Base-by-base conservation (phyloP, 1,140 invertebrate species). In the Cydia strobilella region DNA sequence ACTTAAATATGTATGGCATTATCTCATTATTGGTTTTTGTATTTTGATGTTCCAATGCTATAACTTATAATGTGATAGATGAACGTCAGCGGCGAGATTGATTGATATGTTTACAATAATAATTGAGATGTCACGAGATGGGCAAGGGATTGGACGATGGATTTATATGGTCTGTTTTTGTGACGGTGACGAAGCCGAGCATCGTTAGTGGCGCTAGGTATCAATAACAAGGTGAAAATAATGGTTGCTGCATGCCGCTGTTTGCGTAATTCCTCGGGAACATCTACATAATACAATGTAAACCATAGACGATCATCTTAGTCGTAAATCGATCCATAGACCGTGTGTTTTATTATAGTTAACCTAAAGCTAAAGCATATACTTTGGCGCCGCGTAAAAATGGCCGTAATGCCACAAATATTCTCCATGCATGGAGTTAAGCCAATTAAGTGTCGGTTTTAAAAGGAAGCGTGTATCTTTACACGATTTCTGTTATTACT, bases 91-190 rank as follows among this genome's bases (percentile, higher is more conserved):
- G 69, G 63, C 66, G 65, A 80, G 82, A 89, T 85, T 86, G 87
- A 91, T 89, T 84, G 87, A 88, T 82, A 83, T 81, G 82, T 86
- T 85, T 81, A 82, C 75, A 77, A 74, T 76, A 82, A 81, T 87
- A 86, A 90, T 90, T 84, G 86, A 86, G 77, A 76, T 88, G 85
- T 89, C 86, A 89, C 85, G 88, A 85, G 77, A 82, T 69, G 72
- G 65, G 62, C 75, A 81, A 80, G 78, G 77, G 77, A 82, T 84
- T 75, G 79, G 80, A 39, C 35, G 35, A 78, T 78, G 81, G 84
- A 88, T 88, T 86, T 84, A 89, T 84, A 74, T 71, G 66, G 81
- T 84, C 78, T 72, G 71, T 75, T 74, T 76, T 80, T 76, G 75
- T 79, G 83, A 85, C 82, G 72, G 75, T 51, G 81, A 76, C 77